These are phyloP conservation scores for Brachystomella parvula DNA, from an alignment of 1,140 invertebrate genomes.

Conservation along the genomic window DNA sequence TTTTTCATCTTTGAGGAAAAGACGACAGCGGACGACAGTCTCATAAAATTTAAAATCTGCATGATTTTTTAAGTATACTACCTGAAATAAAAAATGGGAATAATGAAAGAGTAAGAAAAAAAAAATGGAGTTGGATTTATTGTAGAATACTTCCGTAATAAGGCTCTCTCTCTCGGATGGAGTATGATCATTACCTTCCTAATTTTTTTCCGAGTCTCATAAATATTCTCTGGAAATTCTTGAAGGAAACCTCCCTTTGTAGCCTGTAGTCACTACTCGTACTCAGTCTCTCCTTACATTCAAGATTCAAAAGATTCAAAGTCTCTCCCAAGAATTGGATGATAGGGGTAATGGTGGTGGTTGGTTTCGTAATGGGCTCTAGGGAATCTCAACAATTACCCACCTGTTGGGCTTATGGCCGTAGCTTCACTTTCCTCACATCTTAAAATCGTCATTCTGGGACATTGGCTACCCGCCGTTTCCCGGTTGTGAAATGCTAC, in stretches of 20 bases:
- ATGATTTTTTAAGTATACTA: not conserved
- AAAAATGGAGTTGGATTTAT: not conserved
- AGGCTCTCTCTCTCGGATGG: not conserved
- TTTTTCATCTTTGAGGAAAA: no score
- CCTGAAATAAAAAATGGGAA: not conserved
- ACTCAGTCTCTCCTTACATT: not conserved
- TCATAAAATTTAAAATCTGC: not conserved
- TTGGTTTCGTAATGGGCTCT: not conserved
- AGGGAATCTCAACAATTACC: not conserved
- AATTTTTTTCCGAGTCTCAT: not conserved
- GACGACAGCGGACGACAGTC: not conserved
- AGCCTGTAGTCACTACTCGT: no score
- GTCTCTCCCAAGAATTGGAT: not conserved
- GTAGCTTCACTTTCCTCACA: not conserved
- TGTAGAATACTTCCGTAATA: not conserved
- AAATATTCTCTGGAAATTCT: not conserved
- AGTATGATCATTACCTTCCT: not conserved
- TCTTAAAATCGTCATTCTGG: not conserved
- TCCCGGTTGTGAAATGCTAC: not conserved
- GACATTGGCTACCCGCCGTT: not conserved
- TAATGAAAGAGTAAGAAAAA: not conserved
- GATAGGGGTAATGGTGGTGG: not conserved
- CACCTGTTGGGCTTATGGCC: not conserved
- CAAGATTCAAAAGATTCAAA: not conserved
- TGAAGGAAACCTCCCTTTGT: not conserved